phyloP scores from a whole-genome alignment of 2,113 vertebrate species.

The Sarotherodon lohbergeri region DNA sequence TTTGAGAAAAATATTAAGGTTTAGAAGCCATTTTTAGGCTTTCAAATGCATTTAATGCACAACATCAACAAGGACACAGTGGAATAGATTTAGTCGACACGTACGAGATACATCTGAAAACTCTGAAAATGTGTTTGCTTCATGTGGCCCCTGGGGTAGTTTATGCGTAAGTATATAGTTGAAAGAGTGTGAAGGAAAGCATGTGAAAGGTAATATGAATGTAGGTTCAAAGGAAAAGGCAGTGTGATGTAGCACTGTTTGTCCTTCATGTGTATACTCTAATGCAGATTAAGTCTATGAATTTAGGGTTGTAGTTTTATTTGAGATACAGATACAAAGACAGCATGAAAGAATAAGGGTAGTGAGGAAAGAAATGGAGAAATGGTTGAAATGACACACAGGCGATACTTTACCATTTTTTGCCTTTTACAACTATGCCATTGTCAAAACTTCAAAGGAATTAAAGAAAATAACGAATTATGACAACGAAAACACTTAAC shows the following conservation, averaged over 20 bases:
- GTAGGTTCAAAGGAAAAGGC: neutral
- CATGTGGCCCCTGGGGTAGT: neutral
- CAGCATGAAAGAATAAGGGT: neutral
- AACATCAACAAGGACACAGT: neutral
- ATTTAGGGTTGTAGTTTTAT: neutral
- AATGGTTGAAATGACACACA: slow-evolving; percentile 22
- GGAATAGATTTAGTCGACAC: neutral
- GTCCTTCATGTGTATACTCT: neutral
- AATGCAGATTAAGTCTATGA: neutral
- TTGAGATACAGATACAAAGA: neutral
- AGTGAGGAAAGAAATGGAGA: neutral
- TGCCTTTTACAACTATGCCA: slow-evolving; percentile 44
- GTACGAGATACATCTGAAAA: neutral
- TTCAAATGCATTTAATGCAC: neutral
- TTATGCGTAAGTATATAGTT: neutral
- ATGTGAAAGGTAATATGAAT: neutral
- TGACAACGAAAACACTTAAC: neutral
- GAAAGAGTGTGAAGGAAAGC: neutral
- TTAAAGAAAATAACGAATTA: slow-evolving; percentile 37
- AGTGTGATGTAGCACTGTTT: neutral
- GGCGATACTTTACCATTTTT: slow-evolving; percentile 68
- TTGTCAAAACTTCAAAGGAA: slow-evolving; percentile 68
- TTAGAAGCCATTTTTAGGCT: neutral
- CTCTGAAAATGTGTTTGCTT: neutral
- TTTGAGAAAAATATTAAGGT: neutral